These are phyloP conservation scores for Notothenia rossii DNA, from an alignment of 2,113 vertebrate species.

Conservation along the genomic window DNA sequence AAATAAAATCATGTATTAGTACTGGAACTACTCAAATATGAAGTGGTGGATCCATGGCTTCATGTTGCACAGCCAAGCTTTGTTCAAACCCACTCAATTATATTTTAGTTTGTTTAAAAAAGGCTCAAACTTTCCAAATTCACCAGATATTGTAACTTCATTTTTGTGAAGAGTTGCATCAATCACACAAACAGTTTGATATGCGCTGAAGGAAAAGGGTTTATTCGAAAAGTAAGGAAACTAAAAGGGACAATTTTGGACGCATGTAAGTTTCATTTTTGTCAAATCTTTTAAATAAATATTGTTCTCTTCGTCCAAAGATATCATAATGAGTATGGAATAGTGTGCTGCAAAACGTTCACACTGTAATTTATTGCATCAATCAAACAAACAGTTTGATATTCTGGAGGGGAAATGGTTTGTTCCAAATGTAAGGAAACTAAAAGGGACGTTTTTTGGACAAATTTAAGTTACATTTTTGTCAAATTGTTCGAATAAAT, in stretches of 20 bases:
- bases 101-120: not conserved
- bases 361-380: no score
- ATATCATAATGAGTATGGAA: no score
- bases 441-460: not conserved
- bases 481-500: no score
- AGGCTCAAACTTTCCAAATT: not conserved
- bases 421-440: not conserved
- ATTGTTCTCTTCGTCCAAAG: no score
- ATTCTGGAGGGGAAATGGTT: no score
- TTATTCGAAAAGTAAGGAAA: not conserved
- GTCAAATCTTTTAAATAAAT: no score
- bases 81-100: constrained; percentile 10
- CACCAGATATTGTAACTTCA: not conserved
- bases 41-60: not conserved
- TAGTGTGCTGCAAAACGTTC: no score
- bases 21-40: no score
- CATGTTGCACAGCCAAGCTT: not conserved
- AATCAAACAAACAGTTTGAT: not conserved
- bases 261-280: no score
- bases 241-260: not conserved
- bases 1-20: not conserved
- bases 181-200: not conserved
- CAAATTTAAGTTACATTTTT: no score
- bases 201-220: no score
- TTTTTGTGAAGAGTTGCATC: not conserved